These are phyloP conservation scores for Ethmia dodecea DNA, from an alignment of 2,888 invertebrate species.

Conservation along the genomic window DNA sequence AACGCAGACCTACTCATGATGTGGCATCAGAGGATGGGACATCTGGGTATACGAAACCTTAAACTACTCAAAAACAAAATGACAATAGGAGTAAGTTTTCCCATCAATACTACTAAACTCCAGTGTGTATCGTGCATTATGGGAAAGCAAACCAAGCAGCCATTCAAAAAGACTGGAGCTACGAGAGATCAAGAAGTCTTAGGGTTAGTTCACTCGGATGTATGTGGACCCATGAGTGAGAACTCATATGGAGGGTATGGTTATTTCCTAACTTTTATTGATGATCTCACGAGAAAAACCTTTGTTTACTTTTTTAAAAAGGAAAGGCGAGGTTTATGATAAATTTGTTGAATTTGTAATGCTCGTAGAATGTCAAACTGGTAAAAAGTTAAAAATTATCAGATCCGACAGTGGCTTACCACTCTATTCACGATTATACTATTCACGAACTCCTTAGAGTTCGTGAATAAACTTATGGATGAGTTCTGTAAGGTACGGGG, in stretches of 20 bases:
- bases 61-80: not conserved
- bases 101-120: not conserved
- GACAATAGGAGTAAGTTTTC: constrained; percentile 2
- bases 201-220: constrained; percentile 11
- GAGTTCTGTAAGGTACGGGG: constrained; percentile 13
- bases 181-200: constrained; percentile 4
- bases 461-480: constrained; percentile 15
- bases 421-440: constrained; percentile 10
- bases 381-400: constrained; percentile 4
- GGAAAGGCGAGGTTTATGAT: constrained; percentile 9
- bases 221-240: constrained; percentile 7
- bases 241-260: not conserved
- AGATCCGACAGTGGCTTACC: constrained; percentile 8
- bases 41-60: not conserved
- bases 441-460: too few species aligned
- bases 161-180: not conserved
- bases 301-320: constrained; percentile 16
- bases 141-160: constrained; percentile 4
- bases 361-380: constrained; percentile 9
- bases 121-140: constrained; percentile 4
- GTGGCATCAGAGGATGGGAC: constrained; percentile 1
- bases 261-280: constrained; percentile 9
- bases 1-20: not conserved
- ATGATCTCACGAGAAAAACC: constrained; percentile 11
- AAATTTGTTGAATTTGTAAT: constrained; percentile 2